phyloP scores from a whole-genome alignment of 2,113 vertebrate species.

The Xyliphius kryptos region DNA sequence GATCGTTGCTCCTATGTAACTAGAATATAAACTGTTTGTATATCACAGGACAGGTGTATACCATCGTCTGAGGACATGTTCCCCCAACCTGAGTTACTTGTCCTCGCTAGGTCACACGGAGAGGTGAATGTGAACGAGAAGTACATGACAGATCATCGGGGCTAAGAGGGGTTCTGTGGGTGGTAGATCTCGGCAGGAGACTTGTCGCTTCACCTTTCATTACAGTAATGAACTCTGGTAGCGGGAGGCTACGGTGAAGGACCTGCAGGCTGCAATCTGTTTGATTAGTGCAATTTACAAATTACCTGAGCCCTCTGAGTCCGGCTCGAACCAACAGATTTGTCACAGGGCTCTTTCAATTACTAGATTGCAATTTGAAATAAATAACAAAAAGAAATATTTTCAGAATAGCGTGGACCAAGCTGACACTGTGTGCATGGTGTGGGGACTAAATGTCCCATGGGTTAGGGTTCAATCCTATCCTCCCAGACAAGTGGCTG shows the following conservation, averaged over 20 bases:
- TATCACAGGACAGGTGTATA: too few relatives aligned
- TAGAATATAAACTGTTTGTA: too few relatives aligned
- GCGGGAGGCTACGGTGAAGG: constrained; percentile 23
- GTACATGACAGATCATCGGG: constrained; percentile 26
- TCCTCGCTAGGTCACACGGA: constrained; percentile 12
- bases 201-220: constrained; percentile 41
- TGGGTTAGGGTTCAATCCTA: too few relatives aligned
- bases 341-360: constrained; percentile 43
- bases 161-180: constrained; percentile 13
- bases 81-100: too few relatives aligned
- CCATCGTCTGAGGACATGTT: too few relatives aligned
- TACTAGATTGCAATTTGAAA: constrained; percentile 43
- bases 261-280: constrained; percentile 46
- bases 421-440: too few relatives aligned
- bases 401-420: too few relatives aligned
- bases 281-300: constrained; percentile 51
- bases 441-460: too few relatives aligned
- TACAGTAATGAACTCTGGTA: constrained; percentile 45
- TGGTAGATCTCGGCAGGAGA: constrained; percentile 27
- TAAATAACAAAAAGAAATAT: too few relatives aligned
- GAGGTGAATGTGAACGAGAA: constrained; percentile 35
- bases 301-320: constrained; percentile 34
- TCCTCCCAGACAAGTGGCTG: too few relatives aligned
- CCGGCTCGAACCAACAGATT: constrained; percentile 34
- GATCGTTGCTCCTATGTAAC: too few relatives aligned